Evolutionary conservation across 2,113 vertebrate genomes (phyloP).

Genomic region (Axis porcinus): DNA sequence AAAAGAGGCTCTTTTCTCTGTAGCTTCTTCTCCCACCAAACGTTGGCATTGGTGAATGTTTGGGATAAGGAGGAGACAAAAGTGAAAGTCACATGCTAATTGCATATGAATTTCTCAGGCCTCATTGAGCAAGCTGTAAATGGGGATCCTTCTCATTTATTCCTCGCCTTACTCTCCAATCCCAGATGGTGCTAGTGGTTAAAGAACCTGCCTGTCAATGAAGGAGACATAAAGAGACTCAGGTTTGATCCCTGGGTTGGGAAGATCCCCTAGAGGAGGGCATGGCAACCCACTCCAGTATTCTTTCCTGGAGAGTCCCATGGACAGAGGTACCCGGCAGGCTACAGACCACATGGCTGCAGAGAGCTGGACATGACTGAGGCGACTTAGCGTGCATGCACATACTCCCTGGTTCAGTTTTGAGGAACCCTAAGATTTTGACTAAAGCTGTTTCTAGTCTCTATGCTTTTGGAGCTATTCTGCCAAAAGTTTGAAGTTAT

Average conservation of each 20-base stretch:
- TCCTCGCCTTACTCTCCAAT: neutral
- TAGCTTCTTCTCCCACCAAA: rapidly evolving
- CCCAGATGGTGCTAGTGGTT: neutral
- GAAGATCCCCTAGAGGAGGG: neutral
- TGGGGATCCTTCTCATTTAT: neutral
- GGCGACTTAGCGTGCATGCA: neutral
- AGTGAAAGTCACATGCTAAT: neutral
- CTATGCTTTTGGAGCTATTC: neutral
- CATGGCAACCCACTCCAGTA: neutral
- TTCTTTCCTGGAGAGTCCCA: neutral
- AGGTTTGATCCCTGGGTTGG: neutral
- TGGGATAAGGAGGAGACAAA: neutral
- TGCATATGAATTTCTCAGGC: neutral
- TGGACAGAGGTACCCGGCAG: neutral
- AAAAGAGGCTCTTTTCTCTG: neutral
- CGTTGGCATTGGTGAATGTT: neutral
- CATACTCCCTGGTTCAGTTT: neutral
- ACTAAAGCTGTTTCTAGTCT: neutral
- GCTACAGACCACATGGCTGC: neutral
- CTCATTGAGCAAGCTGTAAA: neutral
- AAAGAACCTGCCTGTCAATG: neutral
- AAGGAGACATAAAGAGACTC: neutral
- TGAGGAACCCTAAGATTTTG: neutral
- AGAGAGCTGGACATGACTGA: neutral
- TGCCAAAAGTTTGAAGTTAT: neutral